These are phyloP conservation scores for Chalcosyrphus nemorum DNA, from an alignment of 2,888 invertebrate species.

Conservation along the genomic window DNA sequence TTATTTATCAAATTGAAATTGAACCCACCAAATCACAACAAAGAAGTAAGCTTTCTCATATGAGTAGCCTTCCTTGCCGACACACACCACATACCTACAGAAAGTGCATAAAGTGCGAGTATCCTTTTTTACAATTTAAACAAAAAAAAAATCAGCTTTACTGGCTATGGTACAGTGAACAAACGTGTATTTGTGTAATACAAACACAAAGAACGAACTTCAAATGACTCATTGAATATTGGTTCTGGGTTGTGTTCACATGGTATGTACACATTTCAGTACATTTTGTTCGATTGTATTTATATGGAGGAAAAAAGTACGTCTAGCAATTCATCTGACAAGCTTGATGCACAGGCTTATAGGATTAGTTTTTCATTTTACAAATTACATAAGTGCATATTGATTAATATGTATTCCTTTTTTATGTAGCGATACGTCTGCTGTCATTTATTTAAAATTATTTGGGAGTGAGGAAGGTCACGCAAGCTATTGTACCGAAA, in stretches of 20 bases:
- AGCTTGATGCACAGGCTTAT: too few relatives aligned
- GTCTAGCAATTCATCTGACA: not conserved
- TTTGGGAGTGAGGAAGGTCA: too few relatives aligned
- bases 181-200: conserved; percentile 27
- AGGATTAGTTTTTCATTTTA: too few relatives aligned
- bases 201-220: conserved; percentile 19
- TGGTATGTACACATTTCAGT: conserved; percentile 20
- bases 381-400: too few relatives aligned
- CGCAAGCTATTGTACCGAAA: too few relatives aligned
- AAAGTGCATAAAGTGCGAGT: not conserved
- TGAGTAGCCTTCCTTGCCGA: conserved; percentile 2
- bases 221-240: conserved; percentile 54
- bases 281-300: conserved; percentile 12
- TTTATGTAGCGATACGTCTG: too few relatives aligned
- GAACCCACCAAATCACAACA: not conserved
- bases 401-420: too few relatives aligned
- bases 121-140: not conserved
- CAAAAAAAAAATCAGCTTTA: conserved; percentile 31
- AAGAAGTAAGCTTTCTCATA: conserved; percentile 17
- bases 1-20: not conserved
- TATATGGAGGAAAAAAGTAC: not conserved
- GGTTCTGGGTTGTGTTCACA: conserved; percentile 27
- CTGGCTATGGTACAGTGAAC: not conserved
- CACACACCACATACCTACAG: too few relatives aligned
- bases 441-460: too few relatives aligned